Conservation (phyloP, 2,113 vertebrate genomes). For the Aleadryas rufinucha region DNA sequence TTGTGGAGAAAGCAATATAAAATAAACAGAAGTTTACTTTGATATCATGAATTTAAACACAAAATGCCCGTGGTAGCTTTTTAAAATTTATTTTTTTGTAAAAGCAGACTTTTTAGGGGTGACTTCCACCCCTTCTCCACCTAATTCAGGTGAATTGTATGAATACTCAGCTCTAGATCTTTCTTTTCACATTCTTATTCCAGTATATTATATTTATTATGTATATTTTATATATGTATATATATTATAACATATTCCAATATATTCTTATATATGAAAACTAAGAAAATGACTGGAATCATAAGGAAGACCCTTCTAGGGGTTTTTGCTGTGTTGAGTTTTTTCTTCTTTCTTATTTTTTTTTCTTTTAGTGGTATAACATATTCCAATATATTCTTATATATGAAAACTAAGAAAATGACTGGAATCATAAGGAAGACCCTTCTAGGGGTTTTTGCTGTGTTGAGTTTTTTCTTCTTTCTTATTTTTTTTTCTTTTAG, state of each 20-base stretch:
- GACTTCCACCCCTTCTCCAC: background rate
- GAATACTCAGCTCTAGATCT: background rate
- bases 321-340: fast-evolving
- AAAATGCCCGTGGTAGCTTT: background rate
- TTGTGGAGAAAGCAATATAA: background rate
- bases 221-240: background rate
- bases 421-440: background rate
- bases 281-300: background rate
- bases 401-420: background rate
- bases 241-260: background rate
- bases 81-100: background rate
- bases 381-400: background rate
- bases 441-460: background rate
- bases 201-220: background rate
- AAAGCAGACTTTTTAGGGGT: background rate
- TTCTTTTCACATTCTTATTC: background rate
- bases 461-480: fast-evolving
- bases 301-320: background rate
- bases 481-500: background rate
- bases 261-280: background rate
- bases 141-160: background rate
- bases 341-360: background rate
- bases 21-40: background rate
- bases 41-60: background rate
- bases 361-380: background rate